Evolutionary conservation across 2,888 invertebrate species (phyloP).

Genomic region (Latrodectus elegans): DNA sequence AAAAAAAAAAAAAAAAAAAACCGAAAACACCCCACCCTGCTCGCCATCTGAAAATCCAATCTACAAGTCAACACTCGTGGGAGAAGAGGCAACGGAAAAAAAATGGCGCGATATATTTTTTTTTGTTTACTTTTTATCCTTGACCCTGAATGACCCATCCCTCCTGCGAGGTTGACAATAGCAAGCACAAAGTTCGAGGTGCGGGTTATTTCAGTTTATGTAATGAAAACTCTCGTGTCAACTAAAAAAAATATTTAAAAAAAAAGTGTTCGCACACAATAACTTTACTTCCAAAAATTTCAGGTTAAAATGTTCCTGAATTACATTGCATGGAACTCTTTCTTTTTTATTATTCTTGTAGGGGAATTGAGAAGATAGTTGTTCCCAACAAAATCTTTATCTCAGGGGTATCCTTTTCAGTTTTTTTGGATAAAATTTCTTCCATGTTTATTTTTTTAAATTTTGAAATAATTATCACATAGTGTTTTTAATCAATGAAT

Average conservation of each 20-base stretch:
- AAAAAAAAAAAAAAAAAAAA: constrained; percentile 14
- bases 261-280: not conserved
- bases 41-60: constrained; percentile 39
- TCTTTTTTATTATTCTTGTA: too few relatives aligned
- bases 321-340: too few relatives aligned
- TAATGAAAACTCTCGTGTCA: not conserved
- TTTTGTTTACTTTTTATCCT: constrained; percentile 17
- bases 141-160: constrained; percentile 31
- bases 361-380: too few relatives aligned
- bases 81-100: not conserved
- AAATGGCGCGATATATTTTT: constrained; percentile 9
- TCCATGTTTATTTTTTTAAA: too few relatives aligned
- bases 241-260: not conserved
- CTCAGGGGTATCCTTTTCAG: too few relatives aligned
- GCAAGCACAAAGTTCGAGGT: constrained; percentile 1
- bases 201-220: not conserved
- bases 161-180: constrained; percentile 28
- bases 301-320: not conserved
- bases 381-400: too few relatives aligned
- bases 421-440: too few relatives aligned
- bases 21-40: constrained; percentile 17
- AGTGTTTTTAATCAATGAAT: too few relatives aligned
- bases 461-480: too few relatives aligned
- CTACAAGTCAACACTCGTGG: constrained; percentile 41
- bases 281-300: not conserved